Evolutionary conservation across 2,888 invertebrate genomes (phyloP), one percentile per base, ranked within the genome.

Genomic region (Neoitamus cyanurus): DNA sequence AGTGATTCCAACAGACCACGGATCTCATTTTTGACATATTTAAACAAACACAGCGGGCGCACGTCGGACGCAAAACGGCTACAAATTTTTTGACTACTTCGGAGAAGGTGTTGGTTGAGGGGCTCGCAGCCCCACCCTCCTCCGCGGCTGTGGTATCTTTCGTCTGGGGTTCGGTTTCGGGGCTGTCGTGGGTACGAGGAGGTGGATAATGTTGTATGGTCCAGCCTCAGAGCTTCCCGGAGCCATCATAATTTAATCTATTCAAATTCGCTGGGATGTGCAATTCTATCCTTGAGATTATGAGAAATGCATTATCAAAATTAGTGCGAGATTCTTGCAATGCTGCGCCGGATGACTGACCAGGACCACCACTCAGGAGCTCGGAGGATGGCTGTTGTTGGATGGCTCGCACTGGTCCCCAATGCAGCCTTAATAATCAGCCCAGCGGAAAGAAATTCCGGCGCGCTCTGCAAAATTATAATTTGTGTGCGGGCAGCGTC

Each of bases 341-440:
- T 58, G 20, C 58, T 3, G 58, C 7, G 11, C 58, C 25, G 58
- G 20, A 5, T 20, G 58, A 58, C 58, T 20, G 9, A 58, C 58
- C 58, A 58, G n/a, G n/a, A n/a, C n/a, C n/a, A n/a, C n/a, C n/a
- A n/a, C n/a, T n/a, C n/a, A n/a, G n/a, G n/a, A n/a, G n/a, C 58
- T 20, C 15, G 58, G 42, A 20, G 20, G 58, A 58, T 25, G 58
- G 7, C 58, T 58, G 58, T 58, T 58, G 25, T 9, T 25, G 42
- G 42, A 46, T 46, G 42, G 42, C n/a, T 46, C 42, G n/a, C n/a
- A 13, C 20, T 20, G 9, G 15, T 15, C 9, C 25, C 58, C 9
- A 58, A 58, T 78, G 78, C 78, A 78, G 31, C 78, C 78, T 58
- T 78, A 78, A 78, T 75, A 75, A 78, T 31, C 78, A 78, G 31